Base-by-base conservation (phyloP, 2,888 invertebrate genomes). In the Sericinus montela region DNA sequence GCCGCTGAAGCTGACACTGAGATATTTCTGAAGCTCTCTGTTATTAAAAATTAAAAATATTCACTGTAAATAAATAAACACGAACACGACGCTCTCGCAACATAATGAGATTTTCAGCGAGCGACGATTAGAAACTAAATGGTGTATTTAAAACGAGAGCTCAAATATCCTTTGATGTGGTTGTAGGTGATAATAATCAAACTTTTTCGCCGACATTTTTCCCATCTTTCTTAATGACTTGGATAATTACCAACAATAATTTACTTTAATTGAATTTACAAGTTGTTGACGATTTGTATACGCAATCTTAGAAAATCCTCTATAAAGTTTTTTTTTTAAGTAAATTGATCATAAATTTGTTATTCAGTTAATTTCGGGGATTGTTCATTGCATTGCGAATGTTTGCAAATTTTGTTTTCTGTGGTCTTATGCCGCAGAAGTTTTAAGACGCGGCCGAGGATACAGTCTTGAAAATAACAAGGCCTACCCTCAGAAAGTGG, bases 101-200 rank as follows among this genome's bases (percentile, higher is more conserved):
- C 25, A 45, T 50, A 50, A 50, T 41, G 32, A 37, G 16, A 23
- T 45, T 50, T 50, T 42, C 30, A 37, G 16, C 41, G 11, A 16
- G 5, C 30, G 37, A 42, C 32, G 30, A 34, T 38, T 37, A 25
- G 37, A 45, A 45, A 50, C 30, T 45, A 35, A 41, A 50, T 44
- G 45, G 36, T 25, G 45, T 45, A 38, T 45, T 51, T 42, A 32
- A 45, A 45, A 45, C 32, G n/a, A 36, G 38, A 45, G 30, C 42
- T 45, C 25, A 32, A 32, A 42, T 51, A 42, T 38, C 45, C 50
- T 45, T 51, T 45, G 50, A 51, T 42, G 40, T 45, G 19, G 11
- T n/a, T n/a, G n/a, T 28, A 43, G 28, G 29, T 40, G 49, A 49
- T 49, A 40, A 51, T 36, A 45, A 45, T 51, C 50, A 37, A 4